Percentiles rank a stretch among this genome's conserved stretches.
Conservation (phyloP, 2,888 invertebrate genomes). For the Allophyes oxyacanthae region DNA sequence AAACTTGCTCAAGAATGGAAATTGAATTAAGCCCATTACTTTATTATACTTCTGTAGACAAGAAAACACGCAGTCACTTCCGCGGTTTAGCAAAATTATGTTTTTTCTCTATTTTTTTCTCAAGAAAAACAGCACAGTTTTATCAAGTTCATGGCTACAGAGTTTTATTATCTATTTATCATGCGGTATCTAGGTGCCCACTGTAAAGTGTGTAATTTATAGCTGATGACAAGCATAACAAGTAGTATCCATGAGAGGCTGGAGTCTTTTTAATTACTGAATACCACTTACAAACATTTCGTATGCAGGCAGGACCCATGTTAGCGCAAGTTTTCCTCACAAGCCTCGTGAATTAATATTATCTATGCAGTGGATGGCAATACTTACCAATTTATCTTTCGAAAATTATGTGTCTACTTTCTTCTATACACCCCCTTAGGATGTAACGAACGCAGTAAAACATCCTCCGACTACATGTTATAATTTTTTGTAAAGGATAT, state of each 20-base stretch:
- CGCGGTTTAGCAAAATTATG: conserved; percentile 16
- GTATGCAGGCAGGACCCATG: conserved; percentile 1
- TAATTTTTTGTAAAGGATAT: too few relatives aligned
- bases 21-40: conserved; percentile 39
- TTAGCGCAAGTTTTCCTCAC: not conserved
- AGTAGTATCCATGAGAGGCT: conserved; percentile 29
- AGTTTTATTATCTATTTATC: conserved; percentile 41
- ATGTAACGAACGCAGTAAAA: too few relatives aligned
- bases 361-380: too few relatives aligned
- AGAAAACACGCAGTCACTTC: conserved; percentile 25
- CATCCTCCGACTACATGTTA: too few relatives aligned
- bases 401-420: too few relatives aligned
- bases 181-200: conserved; percentile 29
- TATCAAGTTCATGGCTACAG: conserved; percentile 59
- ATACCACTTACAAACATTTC: not conserved
- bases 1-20: conserved; percentile 47
- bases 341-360: too few relatives aligned
- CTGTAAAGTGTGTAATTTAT: conserved; percentile 30
- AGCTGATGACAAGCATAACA: conserved; percentile 14
- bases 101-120: conserved; percentile 1
- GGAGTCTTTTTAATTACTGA: conserved; percentile 13
- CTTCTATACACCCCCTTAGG: too few relatives aligned
- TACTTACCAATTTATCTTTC: too few relatives aligned
- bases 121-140: conserved; percentile 26
- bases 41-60: conserved; percentile 35